Evolutionary conservation across 2,797 vertebrate genomes (phyloP).

Genomic region (Silurus aristotelis): DNA sequence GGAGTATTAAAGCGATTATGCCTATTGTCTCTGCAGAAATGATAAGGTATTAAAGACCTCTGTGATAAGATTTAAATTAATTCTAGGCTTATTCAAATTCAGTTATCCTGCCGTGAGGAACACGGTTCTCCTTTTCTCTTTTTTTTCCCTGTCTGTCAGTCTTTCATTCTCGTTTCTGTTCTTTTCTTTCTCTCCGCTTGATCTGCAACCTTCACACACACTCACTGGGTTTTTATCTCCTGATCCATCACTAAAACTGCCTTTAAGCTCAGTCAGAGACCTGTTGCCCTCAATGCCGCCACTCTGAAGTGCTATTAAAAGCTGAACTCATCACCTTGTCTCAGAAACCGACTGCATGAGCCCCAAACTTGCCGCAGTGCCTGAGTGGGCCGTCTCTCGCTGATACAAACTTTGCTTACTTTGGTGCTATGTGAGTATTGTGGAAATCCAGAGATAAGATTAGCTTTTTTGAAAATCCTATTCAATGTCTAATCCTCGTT

Average conservation of each 20-base stretch:
- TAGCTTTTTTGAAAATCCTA: too few relatives aligned
- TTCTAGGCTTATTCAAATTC: slow-evolving; percentile 72
- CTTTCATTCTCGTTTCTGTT: neutral
- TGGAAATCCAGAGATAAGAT: too few relatives aligned
- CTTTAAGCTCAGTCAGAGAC: slow-evolving; percentile 11
- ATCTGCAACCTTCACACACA: slow-evolving; percentile 12
- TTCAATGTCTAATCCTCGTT: too few relatives aligned
- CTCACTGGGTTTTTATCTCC: neutral
- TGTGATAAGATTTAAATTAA: slow-evolving; percentile 78
- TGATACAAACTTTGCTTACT: neutral
- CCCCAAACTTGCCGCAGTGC: neutral
- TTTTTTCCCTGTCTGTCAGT: slow-evolving; percentile 28
- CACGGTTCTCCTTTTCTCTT: slow-evolving; percentile 54
- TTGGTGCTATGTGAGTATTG: neutral
- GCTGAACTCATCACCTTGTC: slow-evolving; percentile 11
- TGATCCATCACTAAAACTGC: slow-evolving; percentile 5
- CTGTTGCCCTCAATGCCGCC: neutral
- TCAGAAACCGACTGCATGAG: neutral
- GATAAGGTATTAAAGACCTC: slow-evolving; percentile 71
- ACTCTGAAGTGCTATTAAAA: slow-evolving; percentile 29
- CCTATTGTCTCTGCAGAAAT: slow-evolving; percentile 74
- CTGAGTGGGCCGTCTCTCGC: neutral
- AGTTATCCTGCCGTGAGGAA: slow-evolving; percentile 63
- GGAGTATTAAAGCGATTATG: slow-evolving; percentile 67
- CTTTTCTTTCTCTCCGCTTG: slow-evolving; percentile 2